A percentile compares a stretch with the other conserved stretches of the same genome.
These are phyloP conservation scores for Ganaspis brasiliensis DNA, from an alignment of 2,888 invertebrate species.

Conservation along the genomic window DNA sequence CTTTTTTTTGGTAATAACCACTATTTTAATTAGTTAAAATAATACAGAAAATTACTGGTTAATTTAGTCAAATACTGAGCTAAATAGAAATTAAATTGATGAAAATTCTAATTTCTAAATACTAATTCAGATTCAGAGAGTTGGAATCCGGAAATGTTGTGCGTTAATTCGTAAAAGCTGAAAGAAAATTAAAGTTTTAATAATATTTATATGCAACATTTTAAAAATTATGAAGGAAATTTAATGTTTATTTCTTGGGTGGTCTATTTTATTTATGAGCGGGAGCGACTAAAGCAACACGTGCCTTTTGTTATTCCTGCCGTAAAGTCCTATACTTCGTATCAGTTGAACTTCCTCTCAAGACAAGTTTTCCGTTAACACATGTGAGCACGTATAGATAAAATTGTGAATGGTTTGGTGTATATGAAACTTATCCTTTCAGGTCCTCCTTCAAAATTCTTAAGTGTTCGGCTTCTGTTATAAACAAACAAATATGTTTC, in stretches of 20 bases:
- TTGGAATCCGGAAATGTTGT: no score
- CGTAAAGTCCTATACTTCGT: slow-evolving; percentile 21
- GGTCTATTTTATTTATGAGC: slow-evolving; percentile 23
- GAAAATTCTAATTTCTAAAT: no score
- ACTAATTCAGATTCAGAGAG: no score
- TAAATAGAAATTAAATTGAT: no score
- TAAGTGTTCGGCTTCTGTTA: slow-evolving; percentile 19
- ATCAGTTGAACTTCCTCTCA: slow-evolving; percentile 32
- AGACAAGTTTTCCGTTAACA: slow-evolving; percentile 14
- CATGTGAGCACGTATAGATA: slow-evolving; percentile 27
- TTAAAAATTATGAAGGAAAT: not conserved
- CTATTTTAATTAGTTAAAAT: no score
- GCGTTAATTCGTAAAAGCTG: no score
- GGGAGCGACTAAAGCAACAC: slow-evolving; percentile 23
- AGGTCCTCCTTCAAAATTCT: not conserved
- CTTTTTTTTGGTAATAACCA: no score
- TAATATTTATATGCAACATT: no score
- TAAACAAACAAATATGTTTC: slow-evolving; percentile 27
- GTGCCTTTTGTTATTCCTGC: slow-evolving; percentile 41
- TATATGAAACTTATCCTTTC: slow-evolving; percentile 20
- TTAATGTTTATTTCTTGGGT: slow-evolving; percentile 7
- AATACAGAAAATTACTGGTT: no score
- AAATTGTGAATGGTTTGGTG: slow-evolving; percentile 12
- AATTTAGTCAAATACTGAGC: no score
- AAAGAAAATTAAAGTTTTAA: no score